Conservation (phyloP, 2,113 vertebrate species). For the Trachemys scripta region DNA sequence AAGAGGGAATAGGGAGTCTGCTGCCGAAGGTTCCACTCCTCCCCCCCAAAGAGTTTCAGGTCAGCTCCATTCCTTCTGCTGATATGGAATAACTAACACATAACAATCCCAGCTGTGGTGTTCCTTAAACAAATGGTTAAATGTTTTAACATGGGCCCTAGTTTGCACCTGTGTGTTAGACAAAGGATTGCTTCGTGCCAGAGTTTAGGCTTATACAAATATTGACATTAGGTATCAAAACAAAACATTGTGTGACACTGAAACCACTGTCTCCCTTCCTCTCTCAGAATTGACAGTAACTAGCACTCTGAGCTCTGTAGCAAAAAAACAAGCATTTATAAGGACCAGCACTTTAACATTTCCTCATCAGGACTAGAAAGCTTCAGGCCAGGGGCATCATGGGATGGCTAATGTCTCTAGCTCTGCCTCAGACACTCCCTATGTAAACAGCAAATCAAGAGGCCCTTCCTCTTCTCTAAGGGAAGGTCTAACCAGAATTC, state of each 20-base stretch:
- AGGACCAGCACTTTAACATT: background rate
- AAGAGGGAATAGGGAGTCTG: background rate
- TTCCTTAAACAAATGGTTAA: background rate
- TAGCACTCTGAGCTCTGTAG: background rate
- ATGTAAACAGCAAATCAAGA: background rate
- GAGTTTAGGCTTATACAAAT: background rate
- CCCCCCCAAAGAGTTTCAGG: background rate
- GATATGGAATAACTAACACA: background rate
- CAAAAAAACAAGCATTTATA: fast-evolving
- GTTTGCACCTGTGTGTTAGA: background rate
- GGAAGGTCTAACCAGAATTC: background rate
- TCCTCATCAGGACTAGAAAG: background rate
- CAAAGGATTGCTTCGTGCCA: background rate
- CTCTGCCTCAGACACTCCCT: background rate
- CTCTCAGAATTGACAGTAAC: background rate
- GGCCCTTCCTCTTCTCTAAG: background rate
- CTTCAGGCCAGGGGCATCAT: background rate
- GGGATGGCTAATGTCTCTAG: background rate
- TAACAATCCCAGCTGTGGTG: background rate
- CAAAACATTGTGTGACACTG: background rate
- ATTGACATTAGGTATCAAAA: background rate
- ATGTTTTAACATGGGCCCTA: background rate
- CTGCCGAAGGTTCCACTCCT: background rate
- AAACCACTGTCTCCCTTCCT: background rate
- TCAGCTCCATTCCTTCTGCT: background rate